phyloP scores from a whole-genome alignment of 2,797 vertebrate genomes.

The Pelobates cultripes region DNA sequence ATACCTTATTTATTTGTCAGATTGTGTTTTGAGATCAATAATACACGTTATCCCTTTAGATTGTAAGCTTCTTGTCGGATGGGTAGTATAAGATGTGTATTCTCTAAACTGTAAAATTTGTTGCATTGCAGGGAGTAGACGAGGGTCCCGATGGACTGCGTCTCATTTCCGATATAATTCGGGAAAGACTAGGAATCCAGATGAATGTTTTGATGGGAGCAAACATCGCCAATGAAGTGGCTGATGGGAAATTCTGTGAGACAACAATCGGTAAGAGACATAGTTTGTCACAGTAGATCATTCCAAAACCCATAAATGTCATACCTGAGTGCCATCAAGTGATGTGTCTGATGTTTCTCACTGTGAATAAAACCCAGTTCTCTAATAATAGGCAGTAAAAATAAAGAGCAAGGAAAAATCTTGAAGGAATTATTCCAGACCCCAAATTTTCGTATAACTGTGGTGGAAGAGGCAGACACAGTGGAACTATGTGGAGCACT shows the following conservation, averaged over 20 bases:
- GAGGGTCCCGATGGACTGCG: slow-evolving; percentile 89
- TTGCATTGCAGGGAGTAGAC: slow-evolving; percentile 83
- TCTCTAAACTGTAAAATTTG: background rate
- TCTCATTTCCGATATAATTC: slow-evolving; percentile 93
- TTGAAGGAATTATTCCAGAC: slow-evolving; percentile 96
- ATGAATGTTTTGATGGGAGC: slow-evolving; percentile 95
- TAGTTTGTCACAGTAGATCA: background rate
- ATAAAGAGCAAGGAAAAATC: slow-evolving; percentile 71
- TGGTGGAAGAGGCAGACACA: slow-evolving; percentile 90
- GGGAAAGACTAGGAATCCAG: slow-evolving; percentile 82
- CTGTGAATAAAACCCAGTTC: no score
- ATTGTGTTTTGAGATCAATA: no score
- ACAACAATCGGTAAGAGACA: slow-evolving; percentile 87
- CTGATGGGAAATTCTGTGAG: slow-evolving; percentile 96
- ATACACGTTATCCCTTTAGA: no score
- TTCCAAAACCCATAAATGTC: background rate
- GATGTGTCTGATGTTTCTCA: no score
- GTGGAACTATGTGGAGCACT: slow-evolving; percentile 97
- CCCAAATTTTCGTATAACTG: slow-evolving; percentile 88
- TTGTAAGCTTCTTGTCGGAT: no score
- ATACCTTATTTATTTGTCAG: no score
- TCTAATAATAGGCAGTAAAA: slow-evolving; percentile 81
- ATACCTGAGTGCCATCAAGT: no score
- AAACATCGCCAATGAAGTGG: slow-evolving; percentile 94
- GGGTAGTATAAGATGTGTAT: no score